phyloP scores from a whole-genome alignment of 2,888 invertebrate species.

The Bellardia bayeri region DNA sequence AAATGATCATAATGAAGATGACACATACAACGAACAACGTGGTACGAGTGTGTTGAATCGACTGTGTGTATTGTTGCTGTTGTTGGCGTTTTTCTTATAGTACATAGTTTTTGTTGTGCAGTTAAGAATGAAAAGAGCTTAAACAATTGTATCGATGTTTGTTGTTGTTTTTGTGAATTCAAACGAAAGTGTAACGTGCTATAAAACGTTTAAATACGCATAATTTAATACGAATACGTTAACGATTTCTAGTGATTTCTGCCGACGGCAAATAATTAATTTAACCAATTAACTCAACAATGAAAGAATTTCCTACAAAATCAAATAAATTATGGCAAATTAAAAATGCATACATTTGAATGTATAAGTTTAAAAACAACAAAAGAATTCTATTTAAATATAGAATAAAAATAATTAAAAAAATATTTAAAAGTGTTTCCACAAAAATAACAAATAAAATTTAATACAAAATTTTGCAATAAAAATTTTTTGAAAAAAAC shows the following conservation, averaged over 20 bases:
- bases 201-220: constrained; percentile 70
- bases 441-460: constrained; percentile 2
- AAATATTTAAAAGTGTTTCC: neutral
- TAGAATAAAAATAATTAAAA: neutral
- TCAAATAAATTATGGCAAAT: neutral
- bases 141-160: constrained; percentile 50
- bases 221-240: constrained; percentile 56
- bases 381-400: constrained; percentile 16
- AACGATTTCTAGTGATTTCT: constrained; percentile 19
- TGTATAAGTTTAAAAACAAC: neutral
- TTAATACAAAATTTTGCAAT: neutral
- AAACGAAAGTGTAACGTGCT: constrained; percentile 65
- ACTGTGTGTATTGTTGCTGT: neutral
- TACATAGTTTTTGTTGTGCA: constrained; percentile 25
- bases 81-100: constrained; percentile 25
- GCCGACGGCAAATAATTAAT: constrained; percentile 69
- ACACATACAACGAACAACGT: neutral
- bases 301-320: constrained; percentile 26
- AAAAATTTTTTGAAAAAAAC: neutral
- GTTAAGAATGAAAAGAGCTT: constrained; percentile 50
- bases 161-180: constrained; percentile 58
- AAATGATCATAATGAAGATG: constrained; percentile 45
- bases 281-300: constrained; percentile 48
- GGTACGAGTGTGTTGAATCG: constrained; percentile 6
- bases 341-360: neutral